Evolutionary conservation across 2,797 vertebrate genomes (phyloP), one percentile per base, ranked within the genome.

Genomic region (Peromyscus attwateri): DNA sequence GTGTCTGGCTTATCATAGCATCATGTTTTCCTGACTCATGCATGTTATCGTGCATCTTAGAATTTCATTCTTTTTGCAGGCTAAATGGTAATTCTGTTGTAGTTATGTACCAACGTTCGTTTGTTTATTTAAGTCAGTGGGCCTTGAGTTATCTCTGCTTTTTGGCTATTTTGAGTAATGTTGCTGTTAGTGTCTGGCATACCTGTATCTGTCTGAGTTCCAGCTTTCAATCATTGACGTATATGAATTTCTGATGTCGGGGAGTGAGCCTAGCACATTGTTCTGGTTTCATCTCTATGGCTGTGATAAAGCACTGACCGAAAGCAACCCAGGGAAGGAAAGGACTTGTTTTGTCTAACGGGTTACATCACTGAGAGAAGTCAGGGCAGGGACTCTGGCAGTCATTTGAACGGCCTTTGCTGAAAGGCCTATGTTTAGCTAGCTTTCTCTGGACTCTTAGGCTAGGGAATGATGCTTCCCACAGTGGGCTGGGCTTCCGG

Each of bases 1-100:
- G 52, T 55, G 43, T 83, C 68, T 92, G 75, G 17, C 40, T 81
- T 81, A 55, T 77, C 83, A 82, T 66, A 62, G 46, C 2, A 21
- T 70, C 43, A n/a, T 79, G 88, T 43, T 84, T 82, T 92, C 49
- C 19, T 13, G n/a, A 34, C 87, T 87, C 31, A 73, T 34, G n/a
- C 40, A 25, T 37, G 25, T 52, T 55, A 2, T 37, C 84, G 19
- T 6, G 2, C 75, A 31, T n/a, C 4, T 60, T 73, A 0, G 27
- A 49, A 89, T 92, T 73, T 64, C 31, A 49, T 89, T 93, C 21
- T 21, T 92, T 91, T 83, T 75, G 23, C 46, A 94, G 34, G 49
- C 25, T 29, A 37, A 89, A 27, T 64, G 79, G 40, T 60, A 75
- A 90, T 21, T 93, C 19, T 68, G 19, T 29, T 79, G 6, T 52